Conservation (phyloP, 2,113 vertebrate genomes). For the Phrynosoma blainvillii region DNA sequence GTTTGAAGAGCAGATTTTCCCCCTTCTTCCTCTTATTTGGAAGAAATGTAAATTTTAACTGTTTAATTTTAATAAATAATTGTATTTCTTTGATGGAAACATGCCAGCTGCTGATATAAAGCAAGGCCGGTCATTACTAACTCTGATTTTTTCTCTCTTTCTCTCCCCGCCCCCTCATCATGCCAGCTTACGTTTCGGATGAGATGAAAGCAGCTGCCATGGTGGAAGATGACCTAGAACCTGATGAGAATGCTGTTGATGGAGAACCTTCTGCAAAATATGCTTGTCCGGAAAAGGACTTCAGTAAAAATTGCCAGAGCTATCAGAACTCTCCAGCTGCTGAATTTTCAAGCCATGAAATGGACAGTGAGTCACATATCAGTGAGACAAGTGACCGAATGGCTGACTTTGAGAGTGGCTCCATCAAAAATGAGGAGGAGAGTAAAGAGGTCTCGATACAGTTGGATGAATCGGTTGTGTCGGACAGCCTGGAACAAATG, state of each 20-base stretch:
- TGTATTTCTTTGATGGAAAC: slow-evolving; percentile 53
- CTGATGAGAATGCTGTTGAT: slow-evolving; percentile 86
- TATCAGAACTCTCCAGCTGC: slow-evolving; percentile 92
- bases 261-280: slow-evolving; percentile 92
- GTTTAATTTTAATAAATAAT: slow-evolving; percentile 79
- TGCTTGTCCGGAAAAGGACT: slow-evolving; percentile 89
- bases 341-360: slow-evolving; percentile 95
- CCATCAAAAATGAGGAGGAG: slow-evolving; percentile 95
- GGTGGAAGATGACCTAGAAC: slow-evolving; percentile 88
- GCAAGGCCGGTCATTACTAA: slow-evolving; percentile 66
- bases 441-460: slow-evolving; percentile 84
- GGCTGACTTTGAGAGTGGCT: slow-evolving; percentile 94
- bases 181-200: slow-evolving; percentile 92
- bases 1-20: slow-evolving; percentile 91
- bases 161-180: slow-evolving; percentile 41
- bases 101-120: slow-evolving; percentile 32
- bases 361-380: slow-evolving; percentile 97
- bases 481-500: slow-evolving; percentile 98
- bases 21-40: slow-evolving; percentile 74
- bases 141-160: background rate
- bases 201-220: slow-evolving; percentile 94
- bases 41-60: slow-evolving; percentile 83
- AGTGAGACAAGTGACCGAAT: slow-evolving; percentile 97
- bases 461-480: slow-evolving; percentile 82
- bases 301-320: slow-evolving; percentile 85